A percentile compares a stretch with the other conserved stretches of the same genome.
phyloP scores from a whole-genome alignment of 2,113 vertebrate species.

The Erpornis zantholeuca region DNA sequence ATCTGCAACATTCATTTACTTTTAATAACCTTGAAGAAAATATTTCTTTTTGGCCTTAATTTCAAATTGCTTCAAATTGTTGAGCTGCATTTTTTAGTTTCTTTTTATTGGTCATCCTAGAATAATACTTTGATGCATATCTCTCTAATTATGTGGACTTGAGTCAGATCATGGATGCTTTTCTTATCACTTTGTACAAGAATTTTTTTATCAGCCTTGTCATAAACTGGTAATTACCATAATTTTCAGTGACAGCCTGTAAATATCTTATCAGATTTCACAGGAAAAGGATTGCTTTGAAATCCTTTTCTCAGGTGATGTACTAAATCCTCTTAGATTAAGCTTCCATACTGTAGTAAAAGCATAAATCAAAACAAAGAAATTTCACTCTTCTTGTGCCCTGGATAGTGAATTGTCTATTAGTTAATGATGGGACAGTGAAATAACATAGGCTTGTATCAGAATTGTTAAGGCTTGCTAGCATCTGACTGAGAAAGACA shows the following conservation, averaged over 20 bases:
- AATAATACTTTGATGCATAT: neutral
- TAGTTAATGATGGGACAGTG: neutral
- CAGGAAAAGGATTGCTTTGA: neutral
- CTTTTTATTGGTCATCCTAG: neutral
- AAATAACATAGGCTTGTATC: neutral
- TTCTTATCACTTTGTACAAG: neutral
- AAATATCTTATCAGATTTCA: neutral
- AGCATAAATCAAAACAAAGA: neutral
- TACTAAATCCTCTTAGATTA: neutral
- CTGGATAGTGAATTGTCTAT: neutral
- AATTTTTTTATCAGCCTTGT: neutral
- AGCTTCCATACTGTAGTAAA: neutral
- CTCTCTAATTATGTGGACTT: neutral
- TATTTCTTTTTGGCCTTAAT: neutral
- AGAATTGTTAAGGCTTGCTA: neutral
- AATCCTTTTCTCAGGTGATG: neutral
- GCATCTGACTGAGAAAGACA: neutral
- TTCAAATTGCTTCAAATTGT: neutral
- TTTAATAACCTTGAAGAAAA: neutral
- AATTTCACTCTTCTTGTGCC: neutral
- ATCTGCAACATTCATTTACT: neutral
- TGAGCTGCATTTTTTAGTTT: neutral
- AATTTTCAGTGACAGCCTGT: neutral
- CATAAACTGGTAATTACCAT: neutral
- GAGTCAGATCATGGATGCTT: neutral